Evolutionary conservation across 2,888 invertebrate species (phyloP).

Genomic region (Acanthosepion pharaonis): DNA sequence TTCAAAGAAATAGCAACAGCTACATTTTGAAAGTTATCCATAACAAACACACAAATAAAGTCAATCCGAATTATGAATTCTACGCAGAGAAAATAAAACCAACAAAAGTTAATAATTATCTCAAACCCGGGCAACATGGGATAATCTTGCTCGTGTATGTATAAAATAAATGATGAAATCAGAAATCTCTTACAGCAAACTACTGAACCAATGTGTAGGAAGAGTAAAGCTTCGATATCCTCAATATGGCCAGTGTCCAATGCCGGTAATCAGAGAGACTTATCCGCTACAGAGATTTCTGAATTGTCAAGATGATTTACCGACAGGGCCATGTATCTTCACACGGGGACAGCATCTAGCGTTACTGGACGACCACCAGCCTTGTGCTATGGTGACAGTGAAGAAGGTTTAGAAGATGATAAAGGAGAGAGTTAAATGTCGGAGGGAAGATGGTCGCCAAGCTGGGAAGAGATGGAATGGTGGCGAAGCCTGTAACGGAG

Average conservation of each 20-base stretch:
- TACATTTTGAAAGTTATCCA: too few relatives aligned
- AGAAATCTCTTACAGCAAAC: not conserved
- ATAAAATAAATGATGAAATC: not conserved
- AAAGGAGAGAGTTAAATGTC: not conserved
- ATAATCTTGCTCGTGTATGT: too few relatives aligned
- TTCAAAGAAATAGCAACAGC: too few relatives aligned
- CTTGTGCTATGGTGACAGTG: not conserved
- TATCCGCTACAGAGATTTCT: conserved; percentile 4
- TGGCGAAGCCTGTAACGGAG: not conserved
- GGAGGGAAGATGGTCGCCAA: not conserved
- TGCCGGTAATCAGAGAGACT: not conserved
- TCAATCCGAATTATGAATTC: too few relatives aligned
- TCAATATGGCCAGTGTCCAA: not conserved
- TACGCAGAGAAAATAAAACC: too few relatives aligned
- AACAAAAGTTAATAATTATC: too few relatives aligned
- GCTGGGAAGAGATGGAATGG: not conserved
- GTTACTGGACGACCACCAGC: not conserved
- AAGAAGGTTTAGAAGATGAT: not conserved
- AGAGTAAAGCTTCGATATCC: not conserved
- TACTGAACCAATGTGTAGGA: not conserved
- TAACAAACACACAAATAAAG: too few relatives aligned
- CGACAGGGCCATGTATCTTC: not conserved
- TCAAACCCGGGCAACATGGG: too few relatives aligned
- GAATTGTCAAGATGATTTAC: not conserved
- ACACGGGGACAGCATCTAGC: not conserved